Conservation (phyloP, 2,797 vertebrate species). For the Macrochelys suwanniensis region DNA sequence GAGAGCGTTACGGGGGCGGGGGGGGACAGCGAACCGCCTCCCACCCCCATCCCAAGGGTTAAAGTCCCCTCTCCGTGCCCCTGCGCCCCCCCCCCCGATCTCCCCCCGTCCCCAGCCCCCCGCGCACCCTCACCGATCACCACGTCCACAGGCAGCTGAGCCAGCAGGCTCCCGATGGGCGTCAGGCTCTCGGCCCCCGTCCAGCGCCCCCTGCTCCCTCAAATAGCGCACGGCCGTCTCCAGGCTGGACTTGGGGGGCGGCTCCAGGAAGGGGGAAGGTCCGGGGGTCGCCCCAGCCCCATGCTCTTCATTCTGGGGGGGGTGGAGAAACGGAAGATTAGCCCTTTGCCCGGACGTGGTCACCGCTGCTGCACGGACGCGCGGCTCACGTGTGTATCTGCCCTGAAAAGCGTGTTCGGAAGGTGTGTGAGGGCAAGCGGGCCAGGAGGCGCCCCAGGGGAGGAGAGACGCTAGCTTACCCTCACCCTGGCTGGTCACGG, state of each 20-base stretch:
- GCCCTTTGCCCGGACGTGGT: background rate
- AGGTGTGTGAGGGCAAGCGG: too few species aligned
- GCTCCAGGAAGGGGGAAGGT: constrained; percentile 93
- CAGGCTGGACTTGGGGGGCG: constrained; percentile 89
- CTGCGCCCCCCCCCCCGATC: too few species aligned
- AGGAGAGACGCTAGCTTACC: too few species aligned
- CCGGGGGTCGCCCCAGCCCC: constrained; percentile 90
- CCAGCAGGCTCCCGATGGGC: constrained; percentile 89
- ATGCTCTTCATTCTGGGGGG: constrained; percentile 93
- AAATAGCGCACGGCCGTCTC: constrained; percentile 91
- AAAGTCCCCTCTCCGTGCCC: background rate
- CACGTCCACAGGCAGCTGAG: constrained; percentile 93
- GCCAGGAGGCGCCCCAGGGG: too few species aligned
- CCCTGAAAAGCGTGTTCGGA: too few species aligned
- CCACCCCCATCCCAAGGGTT: background rate
- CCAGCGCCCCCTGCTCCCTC: constrained; percentile 91
- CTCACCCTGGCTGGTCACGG: too few species aligned
- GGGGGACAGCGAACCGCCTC: fast-evolving
- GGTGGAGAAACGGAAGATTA: fast-evolving
- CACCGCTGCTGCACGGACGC: too few species aligned
- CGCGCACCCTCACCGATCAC: constrained; percentile 86
- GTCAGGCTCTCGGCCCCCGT: constrained; percentile 85
- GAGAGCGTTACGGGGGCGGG: fast-evolving
- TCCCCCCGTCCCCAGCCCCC: background rate
- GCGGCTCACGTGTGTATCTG: too few species aligned